Base-by-base conservation (phyloP, 2,888 invertebrate species). In the Amorpha juglandis region DNA sequence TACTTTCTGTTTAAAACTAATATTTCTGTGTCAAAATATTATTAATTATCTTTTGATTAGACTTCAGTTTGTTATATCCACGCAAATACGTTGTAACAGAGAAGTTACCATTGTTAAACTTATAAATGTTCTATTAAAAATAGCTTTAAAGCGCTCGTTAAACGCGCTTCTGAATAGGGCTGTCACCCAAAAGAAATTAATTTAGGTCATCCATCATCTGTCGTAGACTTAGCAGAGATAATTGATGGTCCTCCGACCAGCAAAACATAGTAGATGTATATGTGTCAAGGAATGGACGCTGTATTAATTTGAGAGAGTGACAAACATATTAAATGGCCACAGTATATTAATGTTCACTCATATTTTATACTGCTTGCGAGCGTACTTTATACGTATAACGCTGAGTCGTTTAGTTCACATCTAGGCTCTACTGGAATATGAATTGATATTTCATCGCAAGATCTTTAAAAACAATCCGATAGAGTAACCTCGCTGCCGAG, bases 121-220 rank as follows among this genome's bases (percentile, higher is more conserved):
- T 16, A 27, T 27, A 27, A 27, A 27, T 27, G 27, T 27, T 27
- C 27, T 12, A 42, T 58, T 19, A 58, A 42, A 58, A 58, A 58
- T 58, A 58, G 58, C 58, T 58, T 58, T 58, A 58, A 42, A 58
- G 58, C 58, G 58, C 58, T 58, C 58, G 58, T 58, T 55, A 58
- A 58, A 42, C 58, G 58, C 58, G 58, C 38, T 58, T 58, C 12
- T 58, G 58, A 58, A 19, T 38, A 58, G 58, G 58, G 58, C 19
- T 58, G 58, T 58, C 58, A 58, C 16, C 19, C 42, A 58, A 19
- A 58, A 58, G 38, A 58, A 58, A 58, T 58, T 58, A 58, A 58
- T 58, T 58, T 42, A 11, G 16, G 42, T 42, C 6, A 58, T 58
- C 58, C 58, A 42, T 58, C 58, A 58, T 58, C 42, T 12, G 16